Evolutionary conservation across 2,113 vertebrate species (phyloP).

Genomic region (Ellobius talpinus): DNA sequence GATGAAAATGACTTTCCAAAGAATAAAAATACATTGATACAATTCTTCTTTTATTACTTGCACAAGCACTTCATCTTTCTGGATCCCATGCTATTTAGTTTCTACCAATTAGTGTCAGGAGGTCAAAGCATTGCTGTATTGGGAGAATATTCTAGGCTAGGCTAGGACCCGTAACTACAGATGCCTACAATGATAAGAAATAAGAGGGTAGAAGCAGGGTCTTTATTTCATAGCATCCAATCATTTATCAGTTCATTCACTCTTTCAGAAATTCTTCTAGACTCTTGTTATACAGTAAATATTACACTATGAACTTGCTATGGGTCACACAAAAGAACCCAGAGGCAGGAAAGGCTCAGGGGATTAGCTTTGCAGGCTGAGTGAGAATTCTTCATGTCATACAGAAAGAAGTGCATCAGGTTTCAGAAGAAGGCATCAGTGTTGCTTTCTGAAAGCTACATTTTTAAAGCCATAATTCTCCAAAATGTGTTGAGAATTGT

Average conservation of each 20-base stretch:
- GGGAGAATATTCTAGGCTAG: background rate
- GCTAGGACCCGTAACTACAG: background rate
- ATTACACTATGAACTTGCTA: background rate
- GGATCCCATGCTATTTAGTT: background rate
- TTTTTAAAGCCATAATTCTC: conserved; percentile 77
- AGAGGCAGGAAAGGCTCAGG: background rate
- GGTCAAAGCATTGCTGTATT: background rate
- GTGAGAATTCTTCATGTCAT: background rate
- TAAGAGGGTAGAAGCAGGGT: background rate
- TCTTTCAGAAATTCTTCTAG: conserved; percentile 2
- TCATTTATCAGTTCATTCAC: background rate
- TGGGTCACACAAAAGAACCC: background rate
- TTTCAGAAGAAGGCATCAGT: conserved; percentile 55
- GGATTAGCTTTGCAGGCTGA: background rate
- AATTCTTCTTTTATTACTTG: conserved; percentile 27
- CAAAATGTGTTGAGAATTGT: conserved; percentile 77
- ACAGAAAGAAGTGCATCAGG: background rate
- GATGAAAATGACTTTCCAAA: background rate
- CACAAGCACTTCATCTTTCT: conserved; percentile 5
- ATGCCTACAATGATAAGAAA: background rate
- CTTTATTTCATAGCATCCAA: background rate
- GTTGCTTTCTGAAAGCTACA: conserved; percentile 74
- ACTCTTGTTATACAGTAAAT: background rate
- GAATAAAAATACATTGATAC: background rate
- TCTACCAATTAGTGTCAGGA: background rate